Evolutionary conservation across 2,113 vertebrate species (phyloP), one percentile per base, ranked within the genome.

Genomic region (Myxocyprinus asiaticus): DNA sequence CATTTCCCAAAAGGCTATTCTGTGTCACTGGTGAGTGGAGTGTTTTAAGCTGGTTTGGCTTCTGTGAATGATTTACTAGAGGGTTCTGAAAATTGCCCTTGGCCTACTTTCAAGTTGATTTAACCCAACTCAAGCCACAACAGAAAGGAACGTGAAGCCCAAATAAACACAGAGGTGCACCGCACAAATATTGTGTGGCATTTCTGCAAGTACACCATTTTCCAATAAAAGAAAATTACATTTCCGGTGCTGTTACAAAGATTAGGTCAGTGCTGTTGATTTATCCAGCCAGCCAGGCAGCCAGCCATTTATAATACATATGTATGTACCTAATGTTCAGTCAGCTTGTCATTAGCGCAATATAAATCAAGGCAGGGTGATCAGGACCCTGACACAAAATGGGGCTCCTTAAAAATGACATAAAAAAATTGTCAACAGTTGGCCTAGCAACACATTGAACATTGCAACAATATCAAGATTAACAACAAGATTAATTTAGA

Each of bases 41-140:
- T 15, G 44, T 42, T 51, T 61, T 6, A 68, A 55, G 58, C 43
- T 15, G 33, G 9, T 62, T 73, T 78, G 7, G 11, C 22, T 33
- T 48, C 12, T 56, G 63, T 63, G 45, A 78, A 70, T 5, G 17
- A 63, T 78, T 70, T 51, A 47, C 45, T 51, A n/a, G 70, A 78
- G 42, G 11, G 4, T 5, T 62, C 7, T 48, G 42, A 9, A 65
- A 83, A 70, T 58, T 7, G 15, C 10, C 9, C 65, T 51, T 65
- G 58, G n/a, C 65, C 70, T 82, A 71, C 59, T 76, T 79, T 58
- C 4, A 3, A 50, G 50, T 17, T 17, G 53, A 78, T 51, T 61
- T 4, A 12, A n/a, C 12, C 6, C n/a, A n/a, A 58, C 55, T 5
- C 22, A 59, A 48, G 50, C 17, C 48, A 76, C 44, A 79, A 56